Conservation (phyloP, 2,113 vertebrate species). For the Serinus canaria region DNA sequence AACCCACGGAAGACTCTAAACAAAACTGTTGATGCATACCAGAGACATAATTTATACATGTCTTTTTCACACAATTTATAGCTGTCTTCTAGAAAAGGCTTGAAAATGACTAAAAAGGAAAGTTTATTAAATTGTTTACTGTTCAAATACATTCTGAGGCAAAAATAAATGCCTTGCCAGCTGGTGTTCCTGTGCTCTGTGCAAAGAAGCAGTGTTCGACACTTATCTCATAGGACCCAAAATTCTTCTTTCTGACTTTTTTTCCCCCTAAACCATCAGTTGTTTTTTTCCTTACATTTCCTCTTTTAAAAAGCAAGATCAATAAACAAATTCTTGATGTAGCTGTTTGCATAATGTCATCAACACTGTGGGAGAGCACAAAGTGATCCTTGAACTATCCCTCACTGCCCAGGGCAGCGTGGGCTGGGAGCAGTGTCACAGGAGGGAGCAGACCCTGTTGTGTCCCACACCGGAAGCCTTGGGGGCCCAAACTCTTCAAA, state of each 20-base stretch:
- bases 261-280: background rate
- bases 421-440: background rate
- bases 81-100: conserved; percentile 37
- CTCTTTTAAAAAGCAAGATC: conserved; percentile 17
- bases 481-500: background rate
- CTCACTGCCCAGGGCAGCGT: background rate
- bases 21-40: background rate
- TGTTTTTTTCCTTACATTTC: conserved; percentile 1
- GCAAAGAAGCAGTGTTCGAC: conserved; percentile 40
- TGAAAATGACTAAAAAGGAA: conserved; percentile 39
- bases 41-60: background rate
- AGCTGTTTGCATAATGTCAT: background rate
- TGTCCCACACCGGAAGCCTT: background rate
- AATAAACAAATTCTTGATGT: conserved; percentile 11
- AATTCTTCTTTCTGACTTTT: conserved; percentile 48
- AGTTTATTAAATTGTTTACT: conserved; percentile 68
- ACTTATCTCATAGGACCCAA: conserved; percentile 62
- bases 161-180: conserved; percentile 67
- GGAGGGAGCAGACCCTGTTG: background rate
- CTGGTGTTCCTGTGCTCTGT: conserved; percentile 60
- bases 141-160: conserved; percentile 57
- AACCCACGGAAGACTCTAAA: background rate
- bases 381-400: background rate
- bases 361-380: background rate
- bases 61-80: conserved; percentile 31